These are phyloP conservation scores for Mesodorylaimus sp. DNA, from an alignment of 2,888 invertebrate species.

Conservation along the genomic window DNA sequence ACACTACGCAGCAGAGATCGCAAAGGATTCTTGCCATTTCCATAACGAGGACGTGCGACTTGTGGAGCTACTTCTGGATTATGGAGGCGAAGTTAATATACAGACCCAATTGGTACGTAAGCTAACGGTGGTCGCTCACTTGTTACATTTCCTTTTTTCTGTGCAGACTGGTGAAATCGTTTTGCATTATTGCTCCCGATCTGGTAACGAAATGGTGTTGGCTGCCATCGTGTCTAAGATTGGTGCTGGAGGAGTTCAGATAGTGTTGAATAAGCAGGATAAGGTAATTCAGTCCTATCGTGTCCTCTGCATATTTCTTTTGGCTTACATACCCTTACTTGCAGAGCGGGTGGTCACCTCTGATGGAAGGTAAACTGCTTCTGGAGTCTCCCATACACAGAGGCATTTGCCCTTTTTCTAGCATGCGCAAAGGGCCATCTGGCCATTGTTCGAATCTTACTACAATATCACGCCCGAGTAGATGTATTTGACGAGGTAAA, in stretches of 20 bases:
- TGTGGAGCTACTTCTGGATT: slow-evolving; percentile 66
- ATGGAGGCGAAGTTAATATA: slow-evolving; percentile 69
- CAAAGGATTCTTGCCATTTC: slow-evolving; percentile 56
- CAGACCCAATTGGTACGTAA: slow-evolving; percentile 50
- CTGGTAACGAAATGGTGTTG: slow-evolving; percentile 71
- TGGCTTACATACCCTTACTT: too few relatives aligned
- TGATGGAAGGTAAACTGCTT: too few relatives aligned
- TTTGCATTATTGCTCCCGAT: slow-evolving; percentile 79
- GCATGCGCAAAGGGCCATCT: slow-evolving; percentile 86
- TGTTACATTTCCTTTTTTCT: neutral
- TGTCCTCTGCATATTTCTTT: neutral
- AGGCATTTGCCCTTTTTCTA: too few relatives aligned
- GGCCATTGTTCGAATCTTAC: slow-evolving; percentile 60
- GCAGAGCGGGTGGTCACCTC: slow-evolving; percentile 66
- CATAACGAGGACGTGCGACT: slow-evolving; percentile 59
- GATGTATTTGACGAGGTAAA: slow-evolving; percentile 95
- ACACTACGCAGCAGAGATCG: slow-evolving; percentile 78
- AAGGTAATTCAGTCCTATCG: slow-evolving; percentile 42
- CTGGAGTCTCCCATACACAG: too few relatives aligned
- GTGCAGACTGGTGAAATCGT: slow-evolving; percentile 66
- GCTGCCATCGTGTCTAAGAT: slow-evolving; percentile 81
- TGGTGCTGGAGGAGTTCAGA: slow-evolving; percentile 69
- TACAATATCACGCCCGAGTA: slow-evolving; percentile 84
- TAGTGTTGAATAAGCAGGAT: slow-evolving; percentile 79
- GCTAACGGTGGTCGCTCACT: neutral